Evolutionary conservation across 2,888 invertebrate species (phyloP).

Genomic region (Microdon myrmicae): DNA sequence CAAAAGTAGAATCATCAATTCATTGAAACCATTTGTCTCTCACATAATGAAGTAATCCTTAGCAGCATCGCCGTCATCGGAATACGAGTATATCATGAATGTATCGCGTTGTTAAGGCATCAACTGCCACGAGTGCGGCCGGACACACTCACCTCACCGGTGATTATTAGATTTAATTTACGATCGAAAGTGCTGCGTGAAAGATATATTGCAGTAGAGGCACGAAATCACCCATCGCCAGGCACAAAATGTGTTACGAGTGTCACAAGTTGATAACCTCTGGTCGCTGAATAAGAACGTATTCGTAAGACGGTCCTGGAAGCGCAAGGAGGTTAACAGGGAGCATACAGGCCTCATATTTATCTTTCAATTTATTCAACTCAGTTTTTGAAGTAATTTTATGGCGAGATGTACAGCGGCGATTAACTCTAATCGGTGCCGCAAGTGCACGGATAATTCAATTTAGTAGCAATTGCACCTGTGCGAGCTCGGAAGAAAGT

Average conservation of each 20-base stretch:
- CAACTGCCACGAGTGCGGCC: slow-evolving; percentile 11
- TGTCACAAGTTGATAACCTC: slow-evolving; percentile 39
- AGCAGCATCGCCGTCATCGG: slow-evolving; percentile 25
- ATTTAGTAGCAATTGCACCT: slow-evolving; percentile 21
- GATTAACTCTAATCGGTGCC: slow-evolving; percentile 18
- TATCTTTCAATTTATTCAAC: slow-evolving; percentile 16
- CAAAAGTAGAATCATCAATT: slow-evolving; percentile 1
- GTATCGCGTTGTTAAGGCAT: slow-evolving; percentile 23
- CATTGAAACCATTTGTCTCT: slow-evolving; percentile 24
- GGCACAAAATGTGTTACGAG: slow-evolving; percentile 12
- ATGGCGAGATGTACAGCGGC: slow-evolving; percentile 17
- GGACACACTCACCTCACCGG: too few species aligned
- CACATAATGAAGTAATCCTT: slow-evolving; percentile 34
- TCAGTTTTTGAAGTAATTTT: slow-evolving; percentile 18
- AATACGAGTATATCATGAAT: too few species aligned
- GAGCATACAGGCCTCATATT: slow-evolving; percentile 8
- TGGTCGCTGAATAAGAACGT: slow-evolving; percentile 12
- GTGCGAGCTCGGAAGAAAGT: slow-evolving; percentile 31
- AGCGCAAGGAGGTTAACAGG: slow-evolving; percentile 28
- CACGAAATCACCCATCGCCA: not conserved
- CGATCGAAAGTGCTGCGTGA: slow-evolving; percentile 19
- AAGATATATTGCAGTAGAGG: slow-evolving; percentile 22
- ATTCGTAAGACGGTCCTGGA: slow-evolving; percentile 5
- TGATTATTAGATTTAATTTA: slow-evolving; percentile 16
- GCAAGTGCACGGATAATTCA: slow-evolving; percentile 44